Base-by-base conservation (phyloP, 2,113 vertebrate species). In the Cololabis saira region DNA sequence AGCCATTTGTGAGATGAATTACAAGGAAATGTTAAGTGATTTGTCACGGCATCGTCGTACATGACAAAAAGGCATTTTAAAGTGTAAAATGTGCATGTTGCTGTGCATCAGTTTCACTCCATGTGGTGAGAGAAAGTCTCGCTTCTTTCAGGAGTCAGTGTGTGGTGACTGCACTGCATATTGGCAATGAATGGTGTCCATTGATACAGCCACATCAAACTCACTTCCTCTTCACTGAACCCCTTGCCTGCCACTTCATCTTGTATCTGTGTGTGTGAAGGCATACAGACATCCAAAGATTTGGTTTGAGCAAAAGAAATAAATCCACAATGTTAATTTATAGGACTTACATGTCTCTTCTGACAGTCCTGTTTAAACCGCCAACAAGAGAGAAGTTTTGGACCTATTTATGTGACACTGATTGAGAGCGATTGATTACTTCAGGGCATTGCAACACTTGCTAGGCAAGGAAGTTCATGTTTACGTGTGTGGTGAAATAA, bases 181-280 rank as follows among this genome's bases (percentile, higher is more conserved):
- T 80, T 66, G 71, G 69, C 64, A 79, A 84, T 88, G 89, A 89
- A 90, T 85, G 80, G 88, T 71, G 65, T 84, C 85, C 86, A 88
- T 90, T 91, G 87, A 89, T 87, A 71, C 74, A 70, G 69, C 59
- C 71, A 79, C 76, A 86, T 80, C 89, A 84, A 87, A 86, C 79
- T 83, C 82, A 67, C 87, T 90, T 85, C 86, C 86, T 86, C 70
- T 67, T 75, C 74, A 71, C 79, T 79, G 30, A 72, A 71, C 54
- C 56, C 61, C 61, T 55, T 74, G 62, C 75, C 74, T 79, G 72
- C 63, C 64, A 82, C 75, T 57, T 82, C 56, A 66, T 79, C 21
- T 4, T 37, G 30, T 27, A 24, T 22, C 13, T 30, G 42, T 42
- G 4, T 42, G 33, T 30, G 42, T 60, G 55, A 49, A 53, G 24